Conservation (phyloP, 2,797 vertebrate genomes). For the Propithecus deckenii region DNA sequence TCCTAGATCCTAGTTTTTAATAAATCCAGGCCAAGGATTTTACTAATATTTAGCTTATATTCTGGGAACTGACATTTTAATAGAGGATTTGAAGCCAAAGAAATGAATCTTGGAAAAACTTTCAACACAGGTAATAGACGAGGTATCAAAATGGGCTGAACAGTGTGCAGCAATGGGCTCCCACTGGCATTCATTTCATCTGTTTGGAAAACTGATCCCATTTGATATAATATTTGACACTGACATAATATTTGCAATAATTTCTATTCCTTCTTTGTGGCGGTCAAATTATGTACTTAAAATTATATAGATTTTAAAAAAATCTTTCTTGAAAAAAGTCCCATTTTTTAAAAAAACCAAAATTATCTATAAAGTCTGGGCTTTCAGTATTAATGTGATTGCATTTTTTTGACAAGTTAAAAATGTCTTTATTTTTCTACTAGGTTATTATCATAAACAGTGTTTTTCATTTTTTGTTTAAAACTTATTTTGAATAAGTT, state of each 20-base stretch:
- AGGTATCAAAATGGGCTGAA: not conserved
- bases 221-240: too few species aligned
- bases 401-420: not conserved
- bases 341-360: not conserved
- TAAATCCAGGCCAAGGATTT: not conserved
- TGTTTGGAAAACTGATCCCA: not conserved
- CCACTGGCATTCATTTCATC: not conserved
- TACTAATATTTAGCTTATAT: conserved; percentile 12
- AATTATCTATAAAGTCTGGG: not conserved
- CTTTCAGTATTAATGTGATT: not conserved
- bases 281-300: not conserved
- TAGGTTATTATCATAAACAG: not conserved
- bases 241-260: not conserved
- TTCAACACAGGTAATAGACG: not conserved
- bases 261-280: not conserved
- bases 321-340: not conserved
- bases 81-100: conserved; percentile 12
- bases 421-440: not conserved
- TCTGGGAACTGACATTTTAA: not conserved
- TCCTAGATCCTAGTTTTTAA: not conserved
- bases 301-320: not conserved
- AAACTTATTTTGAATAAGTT: conserved; percentile 1
- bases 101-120: conserved; percentile 2
- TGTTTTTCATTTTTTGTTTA: not conserved
- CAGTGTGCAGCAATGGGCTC: not conserved